Evolutionary conservation across 2,113 vertebrate species (phyloP), one percentile per base, ranked within the genome.

Genomic region (Rhombomys opimus): DNA sequence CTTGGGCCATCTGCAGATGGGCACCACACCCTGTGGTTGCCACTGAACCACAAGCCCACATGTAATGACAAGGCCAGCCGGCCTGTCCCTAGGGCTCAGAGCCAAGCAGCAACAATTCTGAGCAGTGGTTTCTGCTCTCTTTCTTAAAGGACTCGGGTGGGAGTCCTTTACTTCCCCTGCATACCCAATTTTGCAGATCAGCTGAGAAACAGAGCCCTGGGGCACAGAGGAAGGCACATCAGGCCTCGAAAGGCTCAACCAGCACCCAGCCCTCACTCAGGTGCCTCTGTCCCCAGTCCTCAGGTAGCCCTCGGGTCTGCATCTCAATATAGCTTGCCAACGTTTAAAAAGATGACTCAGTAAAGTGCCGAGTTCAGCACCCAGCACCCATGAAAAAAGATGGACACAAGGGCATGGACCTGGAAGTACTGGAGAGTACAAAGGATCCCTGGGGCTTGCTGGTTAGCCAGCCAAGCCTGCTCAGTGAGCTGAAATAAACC

Each of bases 151-250:
- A 15, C 50, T 17, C 0, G 35, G 81, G 59, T 22, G 30, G 12
- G 22, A 0, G 0, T 41, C 27, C 63, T 52, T 38, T 20, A 1
- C 76, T 61, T 35, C 67, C 2, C 1, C 22, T 1, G 0, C 0
- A 12, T 23, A 72, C 12, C 76, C 68, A 2, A 0, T 14, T 46
- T 54, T 14, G 57, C 1, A 7, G 46, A 20, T 8, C 46, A 32
- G 17, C 41, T 14, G 30, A 18, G 50, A 32, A 87, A 15, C n/a
- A 13, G 35, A n/a, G 67, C 76, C 0, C 7, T 7, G 1, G 27
- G 0, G 15, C 2, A 0, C 73, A 14, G 57, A 38, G 7, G 9
- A 32, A 35, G 7, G 9, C 38, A 78, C 46, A 35, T 38, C 23
- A 25, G 63, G 10, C 46, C 41, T 3, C 0, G 0, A n/a, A 17